These are phyloP conservation scores for Uria aalge DNA, from an alignment of 2,113 vertebrate species.

Conservation along the genomic window DNA sequence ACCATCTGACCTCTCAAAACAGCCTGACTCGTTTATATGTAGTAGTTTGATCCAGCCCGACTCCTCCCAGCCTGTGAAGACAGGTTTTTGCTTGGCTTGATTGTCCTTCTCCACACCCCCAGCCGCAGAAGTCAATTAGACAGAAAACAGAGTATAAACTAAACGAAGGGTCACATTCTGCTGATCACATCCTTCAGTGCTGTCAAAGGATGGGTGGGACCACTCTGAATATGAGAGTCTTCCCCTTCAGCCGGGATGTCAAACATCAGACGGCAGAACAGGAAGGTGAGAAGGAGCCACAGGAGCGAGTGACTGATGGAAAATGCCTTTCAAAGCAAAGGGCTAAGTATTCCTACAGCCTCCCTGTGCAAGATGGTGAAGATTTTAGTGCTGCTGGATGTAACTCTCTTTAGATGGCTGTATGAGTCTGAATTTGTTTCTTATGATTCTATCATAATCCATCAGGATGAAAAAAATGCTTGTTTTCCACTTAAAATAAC, in stretches of 20 bases:
- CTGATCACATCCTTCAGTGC: background rate
- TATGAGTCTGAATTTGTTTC: background rate
- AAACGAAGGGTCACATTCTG: background rate
- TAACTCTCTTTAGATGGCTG: background rate
- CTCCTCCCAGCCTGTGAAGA: background rate
- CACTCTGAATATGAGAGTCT: background rate
- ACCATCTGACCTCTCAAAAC: background rate
- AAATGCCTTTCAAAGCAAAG: background rate
- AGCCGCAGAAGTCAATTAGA: background rate
- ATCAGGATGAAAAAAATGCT: background rate
- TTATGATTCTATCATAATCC: background rate
- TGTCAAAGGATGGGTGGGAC: background rate
- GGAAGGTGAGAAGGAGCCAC: background rate
- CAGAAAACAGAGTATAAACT: background rate
- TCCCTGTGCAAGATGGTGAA: background rate
- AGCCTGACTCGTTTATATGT: rapidly evolving
- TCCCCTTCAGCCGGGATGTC: background rate
- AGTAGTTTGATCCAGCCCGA: background rate
- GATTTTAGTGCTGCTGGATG: background rate
- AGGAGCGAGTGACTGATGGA: background rate
- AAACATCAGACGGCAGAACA: background rate
- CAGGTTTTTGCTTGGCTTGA: background rate
- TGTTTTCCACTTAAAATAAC: background rate
- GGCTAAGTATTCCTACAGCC: background rate
- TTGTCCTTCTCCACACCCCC: background rate